Evolutionary conservation across 1,140 invertebrate genomes (phyloP), one percentile per base, ranked within the genome.

Genomic region (Myzus persicae): DNA sequence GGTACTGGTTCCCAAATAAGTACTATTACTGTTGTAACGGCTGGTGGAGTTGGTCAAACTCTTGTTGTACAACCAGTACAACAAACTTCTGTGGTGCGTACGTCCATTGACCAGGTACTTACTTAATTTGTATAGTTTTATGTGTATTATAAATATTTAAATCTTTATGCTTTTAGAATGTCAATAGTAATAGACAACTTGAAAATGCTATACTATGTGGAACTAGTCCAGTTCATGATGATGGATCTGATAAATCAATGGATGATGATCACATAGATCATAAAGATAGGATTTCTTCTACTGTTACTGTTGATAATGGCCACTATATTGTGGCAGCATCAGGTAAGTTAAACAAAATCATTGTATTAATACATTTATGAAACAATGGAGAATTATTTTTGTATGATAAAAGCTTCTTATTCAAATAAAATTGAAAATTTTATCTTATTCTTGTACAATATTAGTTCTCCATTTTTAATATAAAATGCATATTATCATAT

Each of bases 251-350:
- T 93, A 93, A 93, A 51, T 93, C 91, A 84, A 51, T 93, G 36
- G 91, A 93, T 54, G 91, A 54, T 54, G 91, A 93, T 40, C 90
- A 91, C 36, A 18, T 93, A 54, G 91, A 93, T 8, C 91, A 54
- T 84, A 93, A 93, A 93, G 91, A 93, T 93, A 82, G 38, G 6
- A 90, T 54, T 67, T 22, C 44, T 82, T 40, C 91, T 85, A 93
- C 91, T 8, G 91, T 93, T 84, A 93, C 91, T 84, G 91, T 93
- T 42, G 91, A 93, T 48, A 93, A 93, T 93, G 26, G 46, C 18
- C 91, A 93, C 85, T 93, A 93, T 85, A 93, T 93, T 84, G 91
- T 93, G n/a, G 91, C 91, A 85, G 91, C 91, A 20, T 42, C 91
- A 42, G 91, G 91, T 93, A 42, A 92, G 20, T 24, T 81, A 0